A percentile compares a stretch with the other conserved stretches of the same genome.
Conservation (phyloP, 2,888 invertebrate genomes). For the Eupithecia vulgata region DNA sequence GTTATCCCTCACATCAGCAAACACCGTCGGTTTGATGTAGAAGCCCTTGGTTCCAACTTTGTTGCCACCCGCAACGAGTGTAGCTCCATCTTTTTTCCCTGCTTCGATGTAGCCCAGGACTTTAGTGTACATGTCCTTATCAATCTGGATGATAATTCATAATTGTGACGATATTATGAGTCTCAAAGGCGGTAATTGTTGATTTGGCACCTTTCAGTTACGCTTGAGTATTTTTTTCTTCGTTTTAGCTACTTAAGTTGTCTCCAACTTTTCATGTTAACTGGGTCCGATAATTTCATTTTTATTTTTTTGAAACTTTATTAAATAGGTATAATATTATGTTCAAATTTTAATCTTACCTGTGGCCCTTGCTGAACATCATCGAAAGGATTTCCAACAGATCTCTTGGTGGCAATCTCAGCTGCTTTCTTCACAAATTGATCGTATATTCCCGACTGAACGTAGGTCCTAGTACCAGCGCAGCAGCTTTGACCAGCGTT, state of each 20-base stretch:
- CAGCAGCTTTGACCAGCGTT: conserved; percentile 78
- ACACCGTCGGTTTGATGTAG: conserved; percentile 91
- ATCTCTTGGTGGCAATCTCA: conserved; percentile 87
- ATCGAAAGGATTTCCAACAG: conserved; percentile 93
- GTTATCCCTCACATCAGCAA: conserved; percentile 89
- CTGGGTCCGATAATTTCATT: too few relatives aligned
- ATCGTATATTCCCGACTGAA: conserved; percentile 94
- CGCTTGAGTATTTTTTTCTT: not conserved
- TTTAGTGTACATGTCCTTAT: conserved; percentile 89
- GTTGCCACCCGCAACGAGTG: conserved; percentile 90
- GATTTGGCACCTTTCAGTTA: not conserved
- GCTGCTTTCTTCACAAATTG: conserved; percentile 91
- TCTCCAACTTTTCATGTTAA: too few relatives aligned
- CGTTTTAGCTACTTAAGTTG: too few relatives aligned
- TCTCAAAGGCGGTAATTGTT: not conserved
- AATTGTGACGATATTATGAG: not conserved
- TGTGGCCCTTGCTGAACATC: conserved; percentile 93
- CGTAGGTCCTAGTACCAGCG: conserved; percentile 95
- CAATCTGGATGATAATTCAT: conserved; percentile 80
- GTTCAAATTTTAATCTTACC: conserved; percentile 69
- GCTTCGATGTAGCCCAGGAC: conserved; percentile 89
- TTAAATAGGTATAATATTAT: not conserved
- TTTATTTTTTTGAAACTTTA: not conserved
- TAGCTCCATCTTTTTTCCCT: conserved; percentile 92
- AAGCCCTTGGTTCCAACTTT: conserved; percentile 88